Evolutionary conservation across 2,888 invertebrate genomes (phyloP).

Genomic region (Neocrepidodera transversa): DNA sequence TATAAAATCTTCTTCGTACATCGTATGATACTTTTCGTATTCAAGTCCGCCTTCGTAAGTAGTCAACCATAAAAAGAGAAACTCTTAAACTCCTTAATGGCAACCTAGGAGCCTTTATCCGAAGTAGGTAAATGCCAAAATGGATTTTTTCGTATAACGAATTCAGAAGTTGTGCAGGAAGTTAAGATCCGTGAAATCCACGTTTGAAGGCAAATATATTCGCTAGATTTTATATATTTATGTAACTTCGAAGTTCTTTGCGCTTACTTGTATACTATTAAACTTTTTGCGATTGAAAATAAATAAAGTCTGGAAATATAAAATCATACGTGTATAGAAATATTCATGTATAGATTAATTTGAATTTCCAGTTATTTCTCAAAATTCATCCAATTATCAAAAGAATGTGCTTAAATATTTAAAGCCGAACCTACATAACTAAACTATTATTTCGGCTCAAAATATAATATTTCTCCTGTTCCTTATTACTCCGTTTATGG

Average conservation of each 20-base stretch:
- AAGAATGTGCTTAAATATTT: too few relatives aligned
- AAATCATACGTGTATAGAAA: too few relatives aligned
- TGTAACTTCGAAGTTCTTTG: not conserved
- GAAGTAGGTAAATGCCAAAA: conserved; percentile 13
- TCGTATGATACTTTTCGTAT: conserved; percentile 13
- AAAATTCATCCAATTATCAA: too few relatives aligned
- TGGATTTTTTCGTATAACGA: conserved; percentile 20
- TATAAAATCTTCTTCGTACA: not conserved
- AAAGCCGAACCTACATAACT: too few relatives aligned
- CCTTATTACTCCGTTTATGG: too few relatives aligned
- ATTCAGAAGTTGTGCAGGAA: conserved; percentile 11
- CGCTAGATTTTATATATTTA: conserved; percentile 6
- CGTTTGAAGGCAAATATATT: conserved; percentile 6
- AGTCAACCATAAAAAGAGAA: conserved; percentile 20
- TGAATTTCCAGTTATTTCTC: too few relatives aligned
- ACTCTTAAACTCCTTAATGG: conserved; percentile 10
- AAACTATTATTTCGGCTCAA: too few relatives aligned
- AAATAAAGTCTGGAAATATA: not conserved
- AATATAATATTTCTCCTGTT: too few relatives aligned
- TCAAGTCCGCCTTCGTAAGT: conserved; percentile 10
- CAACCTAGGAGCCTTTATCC: conserved; percentile 18
- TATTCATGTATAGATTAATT: too few relatives aligned
- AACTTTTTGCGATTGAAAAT: not conserved
- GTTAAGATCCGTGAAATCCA: conserved; percentile 10
- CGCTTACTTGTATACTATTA: not conserved